Evolutionary conservation across 2,797 vertebrate species (phyloP), one percentile per base, ranked within the genome.

Genomic region (Acanthurus tractus): DNA sequence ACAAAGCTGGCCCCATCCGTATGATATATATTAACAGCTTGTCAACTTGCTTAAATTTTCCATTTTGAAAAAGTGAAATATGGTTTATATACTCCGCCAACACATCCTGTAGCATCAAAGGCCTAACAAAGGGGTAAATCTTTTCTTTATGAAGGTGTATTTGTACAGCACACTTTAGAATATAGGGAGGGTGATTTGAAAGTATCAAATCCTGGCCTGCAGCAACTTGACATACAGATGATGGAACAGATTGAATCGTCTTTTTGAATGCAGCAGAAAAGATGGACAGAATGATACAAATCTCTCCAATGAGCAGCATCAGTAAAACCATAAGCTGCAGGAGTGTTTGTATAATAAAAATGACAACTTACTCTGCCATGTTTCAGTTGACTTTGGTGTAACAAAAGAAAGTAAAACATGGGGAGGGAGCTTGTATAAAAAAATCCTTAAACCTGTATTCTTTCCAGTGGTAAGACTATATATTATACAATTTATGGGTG

Each of bases 21-120:
- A 2, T 62, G 14, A 76, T 74, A 78, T 66, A 54, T 46, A 63
- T 74, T 66, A 59, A 72, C 66, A 77, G 44, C 56, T 25, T 73
- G 63, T 56, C 65, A 79, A 22, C 34, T 78, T 55, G n/a, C 20
- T 76, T 44, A 12, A 18, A 18, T 56, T 61, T 72, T 84, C 54
- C 63, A 68, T 80, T 80, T 46, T 17, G 45, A 58, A 72, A 22
- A 40, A 48, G 20, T 11, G 36, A 71, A 74, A 63, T 18, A 52
- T 13, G 25, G 40, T 20, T 44, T 40, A 66, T 69, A 48, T 5
- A 22, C n/a, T 63, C 18, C 34, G 53, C 14, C 13, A 42, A 63
- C 18, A 1, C 17, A 11, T 49, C 20, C 6, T 8, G 11, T n/a
- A 29, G 17, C 22, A 73, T 12, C 34, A 64, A 20, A 55, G 70